Base-by-base conservation (phyloP, 2,888 invertebrate genomes). In the Drosophila pseudotakahashii region DNA sequence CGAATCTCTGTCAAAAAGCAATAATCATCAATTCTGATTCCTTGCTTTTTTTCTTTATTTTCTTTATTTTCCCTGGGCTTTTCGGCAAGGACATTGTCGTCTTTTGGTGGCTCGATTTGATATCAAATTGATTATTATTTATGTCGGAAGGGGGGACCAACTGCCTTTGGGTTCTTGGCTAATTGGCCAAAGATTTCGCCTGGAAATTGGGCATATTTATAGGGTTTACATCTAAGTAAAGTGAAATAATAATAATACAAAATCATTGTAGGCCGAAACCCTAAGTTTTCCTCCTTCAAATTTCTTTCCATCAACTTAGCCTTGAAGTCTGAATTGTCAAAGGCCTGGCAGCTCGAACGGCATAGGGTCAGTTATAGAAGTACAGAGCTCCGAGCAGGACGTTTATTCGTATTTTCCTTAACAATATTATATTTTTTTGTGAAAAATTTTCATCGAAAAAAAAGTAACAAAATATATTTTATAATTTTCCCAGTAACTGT, bases 21-120 rank as follows among this genome's bases (percentile, higher is more conserved):
- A 91, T 91, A 91, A 91, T 91, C 91, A 91, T 91, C 91, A 91
- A 91, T 91, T 91, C 89, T 91, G 91, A 91, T 91, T 91, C 89
- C 83, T 79, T 54, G 26, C n/a, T n/a, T 19, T 7, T 10, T 41
- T 3, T 41, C 16, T 41, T n/a, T 14, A 2, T 16, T 16, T 91
- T 91, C 88, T 83, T 79, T 59, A 26, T 26, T 26, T 55, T n/a
- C 36, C 19, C 37, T 45, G 5, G 2, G 30, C 34, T 32, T 57
- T 66, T 44, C 57, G 67, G 58, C 58, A 67, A 68, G 68, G 67
- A 58, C 62, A 58, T 55, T 59, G 54, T 16, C 66, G 55, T 55
- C 61, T 54, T 19, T 70, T 23, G 60, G 55, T 50, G 58, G 54
- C 51, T 66, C 53, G 79, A 82, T 85, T 85, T 89, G 82, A 90